Percentiles rank a stretch among this genome's conserved stretches.
These are phyloP conservation scores for Lutraria rhynchaena DNA, from an alignment of 1,140 invertebrate species.

Conservation along the genomic window DNA sequence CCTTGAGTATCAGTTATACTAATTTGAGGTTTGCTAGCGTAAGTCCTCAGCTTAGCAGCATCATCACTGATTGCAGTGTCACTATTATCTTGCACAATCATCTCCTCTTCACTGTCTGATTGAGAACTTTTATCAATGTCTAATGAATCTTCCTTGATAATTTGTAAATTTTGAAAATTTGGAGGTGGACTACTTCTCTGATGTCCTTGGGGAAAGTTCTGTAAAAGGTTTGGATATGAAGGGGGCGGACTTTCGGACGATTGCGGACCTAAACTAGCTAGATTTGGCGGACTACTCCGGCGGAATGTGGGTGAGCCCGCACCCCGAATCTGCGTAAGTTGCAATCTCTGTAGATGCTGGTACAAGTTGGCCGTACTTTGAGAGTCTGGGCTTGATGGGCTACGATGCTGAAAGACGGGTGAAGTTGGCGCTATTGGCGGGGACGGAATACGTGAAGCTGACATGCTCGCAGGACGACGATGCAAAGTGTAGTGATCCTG, in stretches of 20 bases:
- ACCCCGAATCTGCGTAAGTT: constrained; percentile 79
- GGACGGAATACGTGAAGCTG: constrained; percentile 64
- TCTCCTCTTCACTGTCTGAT: constrained; percentile 76
- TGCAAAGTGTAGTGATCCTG: constrained; percentile 81
- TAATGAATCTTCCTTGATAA: constrained; percentile 89
- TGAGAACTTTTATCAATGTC: constrained; percentile 83
- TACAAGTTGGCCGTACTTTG: constrained; percentile 72
- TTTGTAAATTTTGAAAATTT: constrained; percentile 88
- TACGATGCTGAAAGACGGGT: constrained; percentile 77
- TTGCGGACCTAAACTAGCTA: constrained; percentile 43
- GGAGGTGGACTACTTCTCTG: constrained; percentile 78
- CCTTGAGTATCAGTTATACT: constrained; percentile 91
- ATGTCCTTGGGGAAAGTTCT: constrained; percentile 66
- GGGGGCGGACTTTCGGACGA: constrained; percentile 64
- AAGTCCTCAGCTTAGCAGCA: constrained; percentile 47
- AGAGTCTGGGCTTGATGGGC: constrained; percentile 57
- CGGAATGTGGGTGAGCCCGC: constrained; percentile 59
- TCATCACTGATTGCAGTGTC: background rate
- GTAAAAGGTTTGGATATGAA: constrained; percentile 68
- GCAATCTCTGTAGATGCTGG: constrained; percentile 83
- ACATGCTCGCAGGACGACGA: constrained; percentile 63
- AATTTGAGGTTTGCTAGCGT: constrained; percentile 88
- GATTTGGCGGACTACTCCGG: constrained; percentile 62
- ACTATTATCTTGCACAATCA: constrained; percentile 73
- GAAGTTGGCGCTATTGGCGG: constrained; percentile 67